Conservation (phyloP, 2,888 invertebrate genomes). For the Nemurella pictetii region DNA sequence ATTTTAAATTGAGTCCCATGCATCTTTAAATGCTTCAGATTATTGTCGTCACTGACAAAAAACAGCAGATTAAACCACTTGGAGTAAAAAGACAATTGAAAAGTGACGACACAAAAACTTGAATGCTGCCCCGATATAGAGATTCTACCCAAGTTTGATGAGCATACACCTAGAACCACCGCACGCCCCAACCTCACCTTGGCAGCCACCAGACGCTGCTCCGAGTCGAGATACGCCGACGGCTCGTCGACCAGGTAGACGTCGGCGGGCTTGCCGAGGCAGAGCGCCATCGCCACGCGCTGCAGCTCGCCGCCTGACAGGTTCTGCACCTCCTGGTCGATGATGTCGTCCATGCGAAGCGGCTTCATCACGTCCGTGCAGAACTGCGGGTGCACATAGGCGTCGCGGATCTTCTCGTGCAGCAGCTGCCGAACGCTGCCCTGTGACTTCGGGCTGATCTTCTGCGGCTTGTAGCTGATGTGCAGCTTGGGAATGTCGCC, state of each 20-base stretch:
- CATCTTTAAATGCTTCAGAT: too few relatives aligned
- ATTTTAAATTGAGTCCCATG: too few relatives aligned
- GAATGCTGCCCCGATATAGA: too few relatives aligned
- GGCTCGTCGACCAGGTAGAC: constrained; percentile 99
- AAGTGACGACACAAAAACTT: too few relatives aligned
- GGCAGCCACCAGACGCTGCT: constrained; percentile 98
- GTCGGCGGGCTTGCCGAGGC: constrained; percentile 97
- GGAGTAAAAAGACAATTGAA: too few relatives aligned
- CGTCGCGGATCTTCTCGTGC: constrained; percentile 96
- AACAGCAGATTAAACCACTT: too few relatives aligned
- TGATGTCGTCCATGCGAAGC: constrained; percentile 93
- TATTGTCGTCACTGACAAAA: too few relatives aligned
- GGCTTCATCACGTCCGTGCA: constrained; percentile 99
- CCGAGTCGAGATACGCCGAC: constrained; percentile 98
- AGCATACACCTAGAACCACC: too few relatives aligned
- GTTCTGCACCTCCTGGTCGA: constrained; percentile 98
- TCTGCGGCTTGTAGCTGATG: constrained; percentile 99
- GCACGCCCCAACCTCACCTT: too few relatives aligned
- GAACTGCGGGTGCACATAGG: constrained; percentile 97
- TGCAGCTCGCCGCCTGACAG: constrained; percentile 99
- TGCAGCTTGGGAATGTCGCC: constrained; percentile 85
- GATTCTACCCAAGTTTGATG: too few relatives aligned
- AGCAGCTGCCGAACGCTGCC: constrained; percentile 89
- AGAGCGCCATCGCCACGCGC: constrained; percentile 92
- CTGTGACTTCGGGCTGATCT: constrained; percentile 96